Percentiles rank a stretch among this genome's conserved stretches.
Conservation (phyloP, 2,113 vertebrate species). For the Peromyscus californicus region DNA sequence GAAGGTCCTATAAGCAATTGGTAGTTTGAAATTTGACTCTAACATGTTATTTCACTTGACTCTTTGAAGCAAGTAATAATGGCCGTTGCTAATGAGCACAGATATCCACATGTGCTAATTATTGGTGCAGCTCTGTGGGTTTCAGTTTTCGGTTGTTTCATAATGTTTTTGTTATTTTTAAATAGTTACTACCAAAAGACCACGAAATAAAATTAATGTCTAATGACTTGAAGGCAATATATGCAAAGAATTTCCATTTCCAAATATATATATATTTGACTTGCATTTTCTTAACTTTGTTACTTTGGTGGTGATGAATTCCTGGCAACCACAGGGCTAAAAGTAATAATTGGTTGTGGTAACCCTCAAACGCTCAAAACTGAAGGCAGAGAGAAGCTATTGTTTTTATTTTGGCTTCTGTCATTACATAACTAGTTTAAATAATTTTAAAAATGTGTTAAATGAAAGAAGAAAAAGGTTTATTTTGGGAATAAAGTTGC, state of each 20-base stretch:
- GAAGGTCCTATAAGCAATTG: slow-evolving; percentile 14
- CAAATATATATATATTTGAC: slow-evolving; percentile 49
- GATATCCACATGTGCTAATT: background rate
- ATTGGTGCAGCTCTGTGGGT: background rate
- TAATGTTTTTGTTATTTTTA: background rate
- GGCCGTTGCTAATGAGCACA: background rate
- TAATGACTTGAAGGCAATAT: slow-evolving; percentile 27
- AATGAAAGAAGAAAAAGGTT: slow-evolving; percentile 43
- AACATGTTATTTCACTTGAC: background rate
- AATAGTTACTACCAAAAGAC: background rate
- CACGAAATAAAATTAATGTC: slow-evolving; percentile 36
- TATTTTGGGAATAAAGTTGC: background rate
- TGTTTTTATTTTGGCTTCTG: slow-evolving; percentile 32
- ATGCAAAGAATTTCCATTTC: slow-evolving; percentile 9
- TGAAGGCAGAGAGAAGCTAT: background rate
- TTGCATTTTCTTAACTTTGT: slow-evolving; percentile 56
- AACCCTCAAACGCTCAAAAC: slow-evolving; percentile 38
- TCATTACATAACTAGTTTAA: slow-evolving; percentile 45
- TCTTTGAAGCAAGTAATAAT: slow-evolving; percentile 39
- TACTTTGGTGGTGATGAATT: slow-evolving; percentile 22
- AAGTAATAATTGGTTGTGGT: background rate
- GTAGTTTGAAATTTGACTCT: slow-evolving; percentile 65
- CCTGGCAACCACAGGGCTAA: slow-evolving; percentile 35
- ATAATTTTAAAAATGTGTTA: slow-evolving; percentile 49
- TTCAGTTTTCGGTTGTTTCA: slow-evolving; percentile 2